Base-by-base conservation (phyloP, 2,888 invertebrate genomes). In the Timema podura region DNA sequence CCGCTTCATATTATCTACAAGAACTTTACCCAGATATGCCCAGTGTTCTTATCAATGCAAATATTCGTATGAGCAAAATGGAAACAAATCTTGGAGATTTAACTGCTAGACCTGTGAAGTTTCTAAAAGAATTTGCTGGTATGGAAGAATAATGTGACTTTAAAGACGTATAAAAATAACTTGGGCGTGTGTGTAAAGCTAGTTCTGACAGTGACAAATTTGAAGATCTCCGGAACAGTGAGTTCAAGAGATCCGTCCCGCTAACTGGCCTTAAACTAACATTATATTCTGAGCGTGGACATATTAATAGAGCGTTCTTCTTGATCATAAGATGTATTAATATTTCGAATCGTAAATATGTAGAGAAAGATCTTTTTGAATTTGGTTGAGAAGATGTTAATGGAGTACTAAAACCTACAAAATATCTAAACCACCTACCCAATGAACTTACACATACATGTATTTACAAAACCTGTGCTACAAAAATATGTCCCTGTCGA, bases 151-250 rank as follows among this genome's bases (percentile, higher is more conserved):
- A 57, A 57, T n/a, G 15, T 57, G 57, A 57, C 57, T 11, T 57
- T 57, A 57, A 57, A 57, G 9, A n/a, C 13, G 57, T 57, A 57
- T 13, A 57, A 57, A 57, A 57, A 57, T 10, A n/a, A 13, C 57
- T 57, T n/a, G 57, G 10, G 57, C 57, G 13, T 57, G 3, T n/a
- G 10, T 57, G 57, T 15, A 57, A 57, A 57, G n/a, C 5, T 13
- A 57, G 15, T n/a, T 57, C 13, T 57, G 15, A 57, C 57, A 16
- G n/a, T 13, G 57, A n/a, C 5, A 5, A 13, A n/a, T 57, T n/a
- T n/a, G n/a, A 57, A 15, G 57, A 57, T n/a, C 5, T 13, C 30
- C 57, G 57, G 5, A 8, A 8, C n/a, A 57, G n/a, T 57, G 57
- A 57, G 57, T 57, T 57, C 13, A 57, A 57, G 0, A 57, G 5